Conservation (phyloP, 1,140 invertebrate species). For the Oreohelix idahoensis region DNA sequence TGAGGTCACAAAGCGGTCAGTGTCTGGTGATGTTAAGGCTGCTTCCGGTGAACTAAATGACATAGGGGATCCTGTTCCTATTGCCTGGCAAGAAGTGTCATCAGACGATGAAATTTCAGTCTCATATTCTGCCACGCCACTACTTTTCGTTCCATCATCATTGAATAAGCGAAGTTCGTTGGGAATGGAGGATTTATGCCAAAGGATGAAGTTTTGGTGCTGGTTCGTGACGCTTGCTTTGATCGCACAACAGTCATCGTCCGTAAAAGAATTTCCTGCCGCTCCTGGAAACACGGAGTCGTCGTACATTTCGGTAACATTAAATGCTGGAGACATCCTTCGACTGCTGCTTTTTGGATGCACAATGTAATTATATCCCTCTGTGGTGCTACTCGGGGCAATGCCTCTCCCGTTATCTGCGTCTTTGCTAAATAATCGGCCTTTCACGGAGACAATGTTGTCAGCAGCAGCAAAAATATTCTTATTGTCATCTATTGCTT, state of each 20-base stretch:
- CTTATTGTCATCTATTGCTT: neutral
- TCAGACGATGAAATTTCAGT: slow-evolving; percentile 8
- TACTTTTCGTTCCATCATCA: neutral
- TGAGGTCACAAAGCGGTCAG: slow-evolving; percentile 29
- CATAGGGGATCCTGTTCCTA: slow-evolving; percentile 26
- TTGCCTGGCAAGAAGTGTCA: slow-evolving; percentile 14
- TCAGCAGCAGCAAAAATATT: neutral
- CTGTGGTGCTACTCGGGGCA: neutral
- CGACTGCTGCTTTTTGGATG: neutral
- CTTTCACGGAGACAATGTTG: neutral
- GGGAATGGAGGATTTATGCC: neutral
- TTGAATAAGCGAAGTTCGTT: neutral
- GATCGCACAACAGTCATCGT: slow-evolving; percentile 28
- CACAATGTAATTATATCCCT: neutral
- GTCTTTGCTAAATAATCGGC: neutral
- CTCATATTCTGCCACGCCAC: neutral
- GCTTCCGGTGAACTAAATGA: slow-evolving; percentile 36
- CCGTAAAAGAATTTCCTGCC: slow-evolving; percentile 18
- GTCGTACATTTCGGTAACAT: neutral
- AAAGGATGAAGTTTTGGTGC: slow-evolving; percentile 17
- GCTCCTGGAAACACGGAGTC: neutral
- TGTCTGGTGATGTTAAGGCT: slow-evolving; percentile 4
- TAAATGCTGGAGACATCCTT: neutral
- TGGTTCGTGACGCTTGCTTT: neutral
- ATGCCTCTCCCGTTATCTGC: neutral